Base-by-base conservation (phyloP, 64 coral and sea anemone genomes). In the Montipora cactus region DNA sequence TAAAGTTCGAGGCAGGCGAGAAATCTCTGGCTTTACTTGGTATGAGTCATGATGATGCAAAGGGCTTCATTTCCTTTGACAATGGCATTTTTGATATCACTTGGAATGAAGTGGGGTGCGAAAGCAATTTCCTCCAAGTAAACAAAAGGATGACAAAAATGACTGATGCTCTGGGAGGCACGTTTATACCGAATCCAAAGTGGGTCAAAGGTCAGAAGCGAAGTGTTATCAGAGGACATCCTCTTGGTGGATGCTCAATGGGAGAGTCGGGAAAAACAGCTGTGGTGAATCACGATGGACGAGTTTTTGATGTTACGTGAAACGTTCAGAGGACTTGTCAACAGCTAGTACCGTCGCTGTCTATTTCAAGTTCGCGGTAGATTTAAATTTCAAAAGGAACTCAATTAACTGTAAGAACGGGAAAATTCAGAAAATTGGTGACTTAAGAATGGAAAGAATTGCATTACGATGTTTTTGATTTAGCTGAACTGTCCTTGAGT, bases 271-370 rank as follows among this genome's bases (percentile, higher is more conserved):
- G 84, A 19, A 21, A 55, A 7, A 57, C 75, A 0, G 92, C 59
- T 78, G 92, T 94, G 6, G 84, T 88, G 44, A 94, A 88, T 47
- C 92, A 94, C 12, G 84, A 47, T 3, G 92, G 92, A 12, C 84
- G 89, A 74, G 92, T 88, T 1, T 94, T 94, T 47, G 83, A 88
- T 45, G 92, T 85, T 88, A 82, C 13, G 59, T 16, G 14, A 57
- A 57, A 1, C 14, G 13, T 12, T 64, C 10, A 64, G 10, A 64
- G 13, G 53, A 57, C 53, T 8, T 57, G 53, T 57, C 6, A 57
- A 8, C 7, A 57, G 53, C 53, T 57, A 23, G 22, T 23, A 57
- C 10, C 10, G 6, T 8, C 10, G 10, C 7, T 8, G 1, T 57
- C 53, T 57, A 8, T 57, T 57, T 57, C 0, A 6, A 57, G 10